A percentile compares a stretch with the other conserved stretches of the same genome.
These are phyloP conservation scores for Melipona bicolor DNA, from an alignment of 2,888 invertebrate species.

Conservation along the genomic window DNA sequence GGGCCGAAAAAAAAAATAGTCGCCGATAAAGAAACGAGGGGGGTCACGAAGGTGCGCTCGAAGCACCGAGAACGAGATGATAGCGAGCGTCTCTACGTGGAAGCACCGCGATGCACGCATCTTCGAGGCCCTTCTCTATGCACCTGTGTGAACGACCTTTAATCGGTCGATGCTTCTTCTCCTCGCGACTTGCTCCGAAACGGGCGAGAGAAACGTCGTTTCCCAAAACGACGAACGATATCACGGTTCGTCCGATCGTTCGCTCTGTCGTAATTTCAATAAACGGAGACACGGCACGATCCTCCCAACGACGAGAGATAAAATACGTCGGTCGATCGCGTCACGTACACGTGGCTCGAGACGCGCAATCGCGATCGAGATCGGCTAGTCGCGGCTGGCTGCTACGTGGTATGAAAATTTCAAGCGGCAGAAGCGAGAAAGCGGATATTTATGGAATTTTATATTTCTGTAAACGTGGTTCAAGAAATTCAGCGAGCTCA, in stretches of 20 bases:
- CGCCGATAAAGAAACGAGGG: constrained; percentile 14
- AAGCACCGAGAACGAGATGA: constrained; percentile 27
- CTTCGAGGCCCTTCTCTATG: not conserved
- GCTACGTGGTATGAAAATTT: not conserved
- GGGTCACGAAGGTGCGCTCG: constrained; percentile 11
- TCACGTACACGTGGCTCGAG: constrained; percentile 22
- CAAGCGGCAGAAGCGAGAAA: not conserved
- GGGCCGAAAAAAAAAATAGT: not conserved
- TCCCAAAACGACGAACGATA: constrained; percentile 35
- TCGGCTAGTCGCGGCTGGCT: not conserved
- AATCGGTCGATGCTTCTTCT: constrained; percentile 59
- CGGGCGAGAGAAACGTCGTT: constrained; percentile 4
- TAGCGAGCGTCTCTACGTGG: constrained; percentile 6
- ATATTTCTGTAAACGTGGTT: too few species aligned
- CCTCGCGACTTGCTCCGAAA: not conserved
- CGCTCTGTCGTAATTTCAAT: constrained; percentile 52
- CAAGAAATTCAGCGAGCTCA: too few species aligned
- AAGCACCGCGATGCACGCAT: not conserved
- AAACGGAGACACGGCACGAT: not conserved
- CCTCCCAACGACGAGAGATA: constrained; percentile 20
- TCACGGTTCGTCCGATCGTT: not conserved
- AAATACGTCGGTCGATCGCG: constrained; percentile 25
- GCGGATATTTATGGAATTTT: too few species aligned
- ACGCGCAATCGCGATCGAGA: constrained; percentile 14
- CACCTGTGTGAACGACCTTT: constrained; percentile 66